These are phyloP conservation scores for Chiroxiphia lanceolata DNA, from an alignment of 2,797 vertebrate species.

Conservation along the genomic window DNA sequence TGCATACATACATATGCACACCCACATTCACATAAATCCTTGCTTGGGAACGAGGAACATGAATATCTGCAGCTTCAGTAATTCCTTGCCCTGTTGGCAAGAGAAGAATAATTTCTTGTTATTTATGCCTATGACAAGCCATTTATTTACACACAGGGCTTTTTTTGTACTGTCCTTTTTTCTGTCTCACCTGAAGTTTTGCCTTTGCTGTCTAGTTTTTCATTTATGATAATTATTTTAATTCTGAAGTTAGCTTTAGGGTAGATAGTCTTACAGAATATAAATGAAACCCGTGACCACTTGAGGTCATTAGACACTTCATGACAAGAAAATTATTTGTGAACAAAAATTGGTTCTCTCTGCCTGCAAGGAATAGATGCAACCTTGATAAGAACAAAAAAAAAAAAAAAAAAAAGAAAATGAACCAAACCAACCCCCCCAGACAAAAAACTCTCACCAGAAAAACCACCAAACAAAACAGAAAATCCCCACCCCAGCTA, in stretches of 20 bases:
- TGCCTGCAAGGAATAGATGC: not conserved
- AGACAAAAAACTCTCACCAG: not conserved
- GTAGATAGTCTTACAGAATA: not conserved
- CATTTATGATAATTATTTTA: constrained; percentile 5
- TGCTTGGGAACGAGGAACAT: not conserved
- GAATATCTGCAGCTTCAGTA: not conserved
- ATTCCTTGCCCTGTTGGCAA: not conserved
- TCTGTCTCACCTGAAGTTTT: not conserved
- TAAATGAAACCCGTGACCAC: not conserved
- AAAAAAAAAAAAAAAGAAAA: not conserved
- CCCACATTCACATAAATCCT: constrained; percentile 6
- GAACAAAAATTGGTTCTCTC: not conserved
- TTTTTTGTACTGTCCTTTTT: not conserved
- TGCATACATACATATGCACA: not conserved
- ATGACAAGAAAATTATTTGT: not conserved
- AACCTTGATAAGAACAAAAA: not conserved
- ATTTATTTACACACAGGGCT: not conserved
- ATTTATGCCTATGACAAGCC: not conserved
- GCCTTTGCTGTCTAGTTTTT: not conserved
- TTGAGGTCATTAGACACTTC: not conserved
- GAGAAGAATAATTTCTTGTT: constrained; percentile 10
- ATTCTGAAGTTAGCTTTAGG: not conserved
- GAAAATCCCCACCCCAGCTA: not conserved
- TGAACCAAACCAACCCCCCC: not conserved
- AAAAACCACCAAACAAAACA: not conserved